Conservation (phyloP, 2,888 invertebrate genomes). For the Drosophila pegasa region DNA sequence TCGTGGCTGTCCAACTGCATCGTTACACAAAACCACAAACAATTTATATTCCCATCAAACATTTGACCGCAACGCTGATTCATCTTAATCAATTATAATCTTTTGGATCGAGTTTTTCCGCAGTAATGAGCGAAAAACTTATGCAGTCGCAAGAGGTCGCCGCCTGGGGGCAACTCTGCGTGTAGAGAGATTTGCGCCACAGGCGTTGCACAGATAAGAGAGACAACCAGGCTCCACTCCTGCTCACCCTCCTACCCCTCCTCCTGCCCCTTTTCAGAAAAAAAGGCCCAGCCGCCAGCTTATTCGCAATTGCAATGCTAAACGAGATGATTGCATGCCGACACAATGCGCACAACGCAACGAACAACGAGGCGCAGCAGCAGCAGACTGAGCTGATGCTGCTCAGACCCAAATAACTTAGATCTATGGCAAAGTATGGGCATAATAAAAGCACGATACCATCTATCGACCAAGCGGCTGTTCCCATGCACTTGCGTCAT, state of each 20-base stretch:
- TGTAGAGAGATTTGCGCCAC: slow-evolving; percentile 76
- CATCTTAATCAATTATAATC: slow-evolving; percentile 85
- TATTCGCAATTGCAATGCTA: slow-evolving; percentile 32
- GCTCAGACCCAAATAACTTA: slow-evolving; percentile 41
- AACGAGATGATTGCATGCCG: slow-evolving; percentile 59
- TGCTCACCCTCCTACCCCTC: not conserved
- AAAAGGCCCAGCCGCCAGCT: slow-evolving; percentile 19
- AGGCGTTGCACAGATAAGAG: slow-evolving; percentile 73
- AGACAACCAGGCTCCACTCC: slow-evolving; percentile 24
- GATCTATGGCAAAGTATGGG: slow-evolving; percentile 26
- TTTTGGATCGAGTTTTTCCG: slow-evolving; percentile 80
- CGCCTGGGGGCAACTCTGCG: slow-evolving; percentile 69
- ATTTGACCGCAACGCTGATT: slow-evolving; percentile 85
- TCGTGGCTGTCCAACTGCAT: slow-evolving; percentile 58
- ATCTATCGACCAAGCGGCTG: slow-evolving; percentile 19
- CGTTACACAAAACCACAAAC: slow-evolving; percentile 83
- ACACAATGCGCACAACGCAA: slow-evolving; percentile 42
- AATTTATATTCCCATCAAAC: slow-evolving; percentile 84
- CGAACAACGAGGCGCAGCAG: slow-evolving; percentile 1
- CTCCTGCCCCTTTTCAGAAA: not conserved
- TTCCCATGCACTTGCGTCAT: slow-evolving; percentile 10
- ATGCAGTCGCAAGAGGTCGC: slow-evolving; percentile 68
- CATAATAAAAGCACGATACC: slow-evolving; percentile 41
- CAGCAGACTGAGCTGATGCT: not conserved
- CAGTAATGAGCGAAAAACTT: slow-evolving; percentile 79